Percentiles rank a stretch among this genome's conserved stretches.
phyloP scores from a whole-genome alignment of 2,888 invertebrate species.

The Amaurobius ferox region DNA sequence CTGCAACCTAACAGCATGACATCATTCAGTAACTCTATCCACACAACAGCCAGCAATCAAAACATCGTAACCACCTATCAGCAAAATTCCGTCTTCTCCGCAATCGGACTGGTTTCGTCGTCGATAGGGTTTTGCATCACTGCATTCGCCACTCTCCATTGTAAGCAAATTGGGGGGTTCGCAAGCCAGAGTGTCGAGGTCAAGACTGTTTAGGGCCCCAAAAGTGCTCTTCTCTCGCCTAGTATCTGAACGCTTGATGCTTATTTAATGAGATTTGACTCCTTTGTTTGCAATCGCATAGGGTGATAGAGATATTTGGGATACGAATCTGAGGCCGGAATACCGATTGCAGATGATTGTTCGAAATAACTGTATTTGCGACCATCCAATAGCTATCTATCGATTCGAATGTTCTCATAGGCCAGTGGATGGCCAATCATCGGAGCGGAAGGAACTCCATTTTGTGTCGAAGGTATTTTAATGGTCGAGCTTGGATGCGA shows the following conservation, averaged over 20 bases:
- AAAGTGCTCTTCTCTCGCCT: conserved; percentile 22
- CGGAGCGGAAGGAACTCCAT: too few species aligned
- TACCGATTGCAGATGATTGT: conserved; percentile 36
- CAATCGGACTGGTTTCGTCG: neutral
- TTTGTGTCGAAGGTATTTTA: neutral
- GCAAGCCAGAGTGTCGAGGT: conserved; percentile 14
- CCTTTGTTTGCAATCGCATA: conserved; percentile 37
- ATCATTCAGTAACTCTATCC: too few species aligned
- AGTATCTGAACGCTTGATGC: conserved; percentile 40
- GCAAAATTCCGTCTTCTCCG: too few species aligned
- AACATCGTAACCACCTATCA: too few species aligned
- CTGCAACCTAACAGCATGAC: too few species aligned
- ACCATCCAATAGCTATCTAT: neutral
- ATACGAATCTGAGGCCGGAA: conserved; percentile 15
- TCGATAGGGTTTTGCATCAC: conserved; percentile 36
- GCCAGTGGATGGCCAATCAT: neutral
- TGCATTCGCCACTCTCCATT: conserved; percentile 48
- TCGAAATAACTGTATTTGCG: conserved; percentile 58
- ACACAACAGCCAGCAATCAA: too few species aligned
- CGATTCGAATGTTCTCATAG: neutral
- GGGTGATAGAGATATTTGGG: conserved; percentile 51
- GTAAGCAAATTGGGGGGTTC: conserved; percentile 49
- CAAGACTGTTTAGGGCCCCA: neutral
- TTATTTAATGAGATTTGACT: conserved; percentile 58
- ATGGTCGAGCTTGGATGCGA: too few species aligned